Conservation (phyloP, 2,113 vertebrate genomes). For the Dicrurus megarhynchus region DNA sequence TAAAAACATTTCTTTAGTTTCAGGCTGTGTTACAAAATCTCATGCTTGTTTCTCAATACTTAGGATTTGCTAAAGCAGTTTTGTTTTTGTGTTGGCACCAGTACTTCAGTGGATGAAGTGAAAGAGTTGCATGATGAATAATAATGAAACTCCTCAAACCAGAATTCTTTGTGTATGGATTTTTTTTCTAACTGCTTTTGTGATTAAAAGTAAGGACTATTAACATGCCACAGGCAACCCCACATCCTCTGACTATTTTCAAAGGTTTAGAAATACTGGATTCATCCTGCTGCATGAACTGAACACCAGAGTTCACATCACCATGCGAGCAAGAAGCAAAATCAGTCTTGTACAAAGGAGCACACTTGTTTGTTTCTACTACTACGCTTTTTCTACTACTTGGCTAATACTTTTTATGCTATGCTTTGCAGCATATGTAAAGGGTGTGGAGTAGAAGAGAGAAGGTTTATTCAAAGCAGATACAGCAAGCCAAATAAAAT, state of each 20-base stretch:
- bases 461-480: slow-evolving; percentile 18
- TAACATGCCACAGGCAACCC: slow-evolving; percentile 38
- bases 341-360: background rate
- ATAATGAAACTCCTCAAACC: slow-evolving; percentile 55
- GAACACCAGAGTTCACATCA: background rate
- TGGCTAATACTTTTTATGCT: background rate
- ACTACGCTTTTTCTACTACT: background rate
- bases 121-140: slow-evolving; percentile 49
- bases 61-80: background rate
- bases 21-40: background rate
- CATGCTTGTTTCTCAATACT: slow-evolving; percentile 19
- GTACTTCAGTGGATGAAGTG: background rate
- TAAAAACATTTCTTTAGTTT: background rate
- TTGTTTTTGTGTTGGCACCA: slow-evolving; percentile 29
- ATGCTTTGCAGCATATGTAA: background rate
- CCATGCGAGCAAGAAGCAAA: background rate
- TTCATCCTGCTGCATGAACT: slow-evolving; percentile 12
- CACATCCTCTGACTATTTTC: slow-evolving; percentile 25
- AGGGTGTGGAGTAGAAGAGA: background rate
- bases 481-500: background rate
- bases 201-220: slow-evolving; percentile 49
- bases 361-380: background rate
- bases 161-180: slow-evolving; percentile 38
- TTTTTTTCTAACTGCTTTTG: slow-evolving; percentile 43
- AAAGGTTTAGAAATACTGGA: slow-evolving; percentile 34